These are phyloP conservation scores for Cyanoliseus patagonus DNA, from an alignment of 2,113 vertebrate genomes.

Conservation along the genomic window DNA sequence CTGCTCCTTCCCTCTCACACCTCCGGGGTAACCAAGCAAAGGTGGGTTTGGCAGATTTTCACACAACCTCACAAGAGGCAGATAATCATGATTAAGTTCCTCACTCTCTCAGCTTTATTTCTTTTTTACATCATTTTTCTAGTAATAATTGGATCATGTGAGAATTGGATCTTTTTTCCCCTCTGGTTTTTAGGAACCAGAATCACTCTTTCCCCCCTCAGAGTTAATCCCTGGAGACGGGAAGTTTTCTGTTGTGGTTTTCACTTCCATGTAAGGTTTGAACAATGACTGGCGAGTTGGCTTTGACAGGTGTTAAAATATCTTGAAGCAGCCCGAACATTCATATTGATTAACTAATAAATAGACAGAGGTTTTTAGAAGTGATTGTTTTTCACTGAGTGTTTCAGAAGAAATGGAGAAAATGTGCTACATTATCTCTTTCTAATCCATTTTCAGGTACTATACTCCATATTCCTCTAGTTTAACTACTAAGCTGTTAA, in stretches of 20 bases:
- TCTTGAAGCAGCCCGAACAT: constrained; percentile 49
- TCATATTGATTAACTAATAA: constrained; percentile 72
- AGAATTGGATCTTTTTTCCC: constrained; percentile 26
- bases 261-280: constrained; percentile 56
- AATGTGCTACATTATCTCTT: constrained; percentile 54
- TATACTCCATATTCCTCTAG: constrained; percentile 14
- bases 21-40: not conserved
- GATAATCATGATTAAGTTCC: constrained; percentile 55
- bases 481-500: constrained; percentile 59
- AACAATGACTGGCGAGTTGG: constrained; percentile 66
- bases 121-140: constrained; percentile 26
- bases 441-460: constrained; percentile 57
- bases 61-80: not conserved
- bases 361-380: constrained; percentile 38
- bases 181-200: not conserved
- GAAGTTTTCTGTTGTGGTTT: constrained; percentile 53
- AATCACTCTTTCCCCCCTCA: not conserved
- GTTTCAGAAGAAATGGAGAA: constrained; percentile 29
- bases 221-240: constrained; percentile 52
- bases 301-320: constrained; percentile 72
- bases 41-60: constrained; percentile 28
- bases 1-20: not conserved
- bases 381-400: constrained; percentile 57
- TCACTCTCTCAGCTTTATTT: not conserved
- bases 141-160: constrained; percentile 68